phyloP scores from a whole-genome alignment of 2,113 vertebrate genomes.

The Conger conger region DNA sequence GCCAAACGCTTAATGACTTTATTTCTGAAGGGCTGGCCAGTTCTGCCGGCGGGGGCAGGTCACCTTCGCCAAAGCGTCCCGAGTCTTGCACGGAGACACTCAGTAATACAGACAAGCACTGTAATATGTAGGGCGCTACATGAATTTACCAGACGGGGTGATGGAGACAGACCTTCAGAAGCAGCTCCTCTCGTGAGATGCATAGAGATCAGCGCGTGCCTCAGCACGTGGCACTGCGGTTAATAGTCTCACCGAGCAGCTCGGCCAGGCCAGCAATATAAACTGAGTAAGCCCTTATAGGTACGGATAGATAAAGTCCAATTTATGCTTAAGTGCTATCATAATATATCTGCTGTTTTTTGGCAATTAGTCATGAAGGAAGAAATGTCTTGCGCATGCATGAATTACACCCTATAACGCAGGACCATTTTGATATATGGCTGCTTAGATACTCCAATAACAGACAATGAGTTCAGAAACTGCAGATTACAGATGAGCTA shows the following conservation, averaged over 20 bases:
- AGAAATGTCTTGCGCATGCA: no score
- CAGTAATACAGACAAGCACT: conserved; percentile 41
- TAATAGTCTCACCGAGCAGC: no score
- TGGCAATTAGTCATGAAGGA: no score
- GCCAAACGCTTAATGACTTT: conserved; percentile 56
- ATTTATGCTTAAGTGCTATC: no score
- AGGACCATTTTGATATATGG: no score
- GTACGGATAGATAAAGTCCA: no score
- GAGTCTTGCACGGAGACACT: conserved; percentile 36
- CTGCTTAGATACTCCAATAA: no score
- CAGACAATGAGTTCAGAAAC: not conserved
- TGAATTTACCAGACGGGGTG: not conserved
- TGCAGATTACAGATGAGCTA: not conserved
- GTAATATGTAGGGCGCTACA: conserved; percentile 21
- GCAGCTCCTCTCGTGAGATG: not conserved
- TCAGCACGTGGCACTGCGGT: conserved; percentile 14
- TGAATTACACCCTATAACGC: no score
- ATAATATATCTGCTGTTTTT: no score
- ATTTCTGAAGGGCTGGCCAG: conserved; percentile 46
- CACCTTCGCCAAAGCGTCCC: conserved; percentile 45
- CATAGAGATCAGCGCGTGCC: not conserved
- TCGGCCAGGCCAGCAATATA: no score
- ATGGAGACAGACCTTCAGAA: not conserved
- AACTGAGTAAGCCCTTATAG: no score
- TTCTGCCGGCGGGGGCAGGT: conserved; percentile 41